A percentile compares a stretch with the other conserved stretches of the same genome.
Conservation (phyloP, 2,888 invertebrate genomes). For the Hypsopygia costalis region DNA sequence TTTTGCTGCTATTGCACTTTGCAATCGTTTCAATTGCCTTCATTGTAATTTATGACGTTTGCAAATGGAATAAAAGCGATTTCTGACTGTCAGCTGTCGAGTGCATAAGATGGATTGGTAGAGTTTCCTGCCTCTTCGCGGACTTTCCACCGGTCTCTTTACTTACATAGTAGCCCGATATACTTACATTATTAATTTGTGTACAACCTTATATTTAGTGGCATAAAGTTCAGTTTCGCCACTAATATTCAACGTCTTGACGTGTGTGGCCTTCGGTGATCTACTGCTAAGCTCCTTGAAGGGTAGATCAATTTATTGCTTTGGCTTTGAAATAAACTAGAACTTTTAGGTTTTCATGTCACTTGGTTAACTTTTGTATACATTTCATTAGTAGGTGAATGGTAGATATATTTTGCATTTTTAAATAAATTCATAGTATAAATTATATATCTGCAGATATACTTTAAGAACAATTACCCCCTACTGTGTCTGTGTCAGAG, state of each 20-base stretch:
- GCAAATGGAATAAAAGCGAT: background rate
- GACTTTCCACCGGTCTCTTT: slow-evolving; percentile 47
- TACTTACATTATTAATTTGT: slow-evolving; percentile 17
- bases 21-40: slow-evolving; percentile 4
- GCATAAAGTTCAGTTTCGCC: slow-evolving; percentile 14
- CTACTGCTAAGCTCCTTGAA: slow-evolving; percentile 9
- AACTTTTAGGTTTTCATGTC: slow-evolving; percentile 8
- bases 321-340: slow-evolving; percentile 6
- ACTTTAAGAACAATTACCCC: no score
- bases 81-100: slow-evolving; percentile 1
- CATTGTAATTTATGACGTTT: background rate
- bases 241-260: slow-evolving; percentile 5
- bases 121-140: slow-evolving; percentile 38
- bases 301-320: slow-evolving; percentile 15
- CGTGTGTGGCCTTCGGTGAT: slow-evolving; percentile 22
- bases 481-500: no score
- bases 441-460: no score
- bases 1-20: slow-evolving; percentile 26
- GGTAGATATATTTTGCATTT: no score
- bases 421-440: no score
- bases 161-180: slow-evolving; percentile 32
- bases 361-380: background rate
- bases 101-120: slow-evolving; percentile 36
- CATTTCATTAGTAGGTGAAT: no score
- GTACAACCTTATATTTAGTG: slow-evolving; percentile 9